Evolutionary conservation across 92 coral and sea anemone genomes (phyloP).

Genomic region (Montipora capitata): DNA sequence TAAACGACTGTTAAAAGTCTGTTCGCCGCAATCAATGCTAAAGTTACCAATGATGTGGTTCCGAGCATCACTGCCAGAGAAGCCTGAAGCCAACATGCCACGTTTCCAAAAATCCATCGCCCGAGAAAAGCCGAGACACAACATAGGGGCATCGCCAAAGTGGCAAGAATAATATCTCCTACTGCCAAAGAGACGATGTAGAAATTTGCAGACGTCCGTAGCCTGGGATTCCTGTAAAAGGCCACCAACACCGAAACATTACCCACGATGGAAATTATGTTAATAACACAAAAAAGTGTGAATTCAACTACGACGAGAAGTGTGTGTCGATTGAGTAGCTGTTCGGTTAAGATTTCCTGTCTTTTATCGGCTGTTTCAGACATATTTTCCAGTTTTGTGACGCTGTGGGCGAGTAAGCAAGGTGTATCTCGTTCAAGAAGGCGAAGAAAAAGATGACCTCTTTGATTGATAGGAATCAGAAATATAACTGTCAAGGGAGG

Average conservation of each 20-base stretch:
- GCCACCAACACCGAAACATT: constrained; percentile 63
- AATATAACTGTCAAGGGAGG: no score
- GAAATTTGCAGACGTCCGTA: constrained; percentile 58
- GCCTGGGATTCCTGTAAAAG: constrained; percentile 49
- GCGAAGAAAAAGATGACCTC: no score
- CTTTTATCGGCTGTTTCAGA: constrained; percentile 3
- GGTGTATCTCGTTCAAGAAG: no score
- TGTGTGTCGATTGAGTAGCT: constrained; percentile 24
- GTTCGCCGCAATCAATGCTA: constrained; percentile 64
- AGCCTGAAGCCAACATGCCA: constrained; percentile 60
- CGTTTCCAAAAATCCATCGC: constrained; percentile 55
- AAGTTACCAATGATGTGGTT: constrained; percentile 37
- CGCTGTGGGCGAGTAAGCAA: no score
- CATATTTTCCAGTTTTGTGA: background rate
- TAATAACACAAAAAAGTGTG: background rate
- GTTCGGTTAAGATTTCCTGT: constrained; percentile 15
- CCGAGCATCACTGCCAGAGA: constrained; percentile 58
- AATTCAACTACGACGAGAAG: constrained; percentile 33
- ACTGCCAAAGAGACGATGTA: constrained; percentile 63
- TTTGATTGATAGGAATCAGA: no score
- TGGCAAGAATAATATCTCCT: constrained; percentile 47
- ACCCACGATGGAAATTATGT: constrained; percentile 36
- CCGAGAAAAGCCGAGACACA: constrained; percentile 49
- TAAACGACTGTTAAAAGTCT: constrained; percentile 64
- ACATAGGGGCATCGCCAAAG: constrained; percentile 45